Base-by-base conservation (phyloP, 2,888 invertebrate species). In the Scaptomyza reducta region DNA sequence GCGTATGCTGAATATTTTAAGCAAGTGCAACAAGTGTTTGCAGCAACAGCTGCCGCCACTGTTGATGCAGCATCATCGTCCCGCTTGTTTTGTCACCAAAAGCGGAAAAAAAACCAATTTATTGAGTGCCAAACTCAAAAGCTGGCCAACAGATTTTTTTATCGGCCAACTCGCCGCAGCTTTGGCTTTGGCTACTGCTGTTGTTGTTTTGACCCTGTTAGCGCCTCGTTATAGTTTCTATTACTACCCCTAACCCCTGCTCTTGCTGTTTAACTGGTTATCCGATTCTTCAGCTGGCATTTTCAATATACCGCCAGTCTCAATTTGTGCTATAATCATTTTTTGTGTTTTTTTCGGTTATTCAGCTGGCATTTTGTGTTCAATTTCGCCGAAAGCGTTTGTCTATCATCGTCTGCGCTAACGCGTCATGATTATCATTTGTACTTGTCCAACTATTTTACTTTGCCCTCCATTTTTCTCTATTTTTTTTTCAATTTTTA, bases 301-400 rank as follows among this genome's bases (percentile, higher is more conserved):
- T 77, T 77, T 68, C 72, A 67, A 63, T 60, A 61, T 55, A 40
- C 40, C 40, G 18, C 31, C 57, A 53, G 33, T 33, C 51, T 51
- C 64, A 69, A 49, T 63, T 63, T 66, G 49, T 50, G 69, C 61
- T 63, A 46, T 57, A 70, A 70, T 82, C 49, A 54, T 55, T 65
- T 61, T 54, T 54, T 35, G 3, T 11, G n/a, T 25, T n/a, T 6
- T 18, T 46, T 53, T 49, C 50, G 38, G 33, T 41, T 49, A 57
- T 49, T 44, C n/a, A 22, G 31, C 41, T 73, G 77, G 65, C 69
- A 78, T 72, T 86, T 84, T 70, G 61, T 72, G 56, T 75, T 67
- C 54, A 77, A 77, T 82, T 79, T 74, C 72, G 72, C 83, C 83
- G 41, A 70, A 72, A 82, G 83, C 83, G 63, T 63, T 75, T 82